Conservation (phyloP, 2,113 vertebrate genomes). For the Cranoglanis bouderius region DNA sequence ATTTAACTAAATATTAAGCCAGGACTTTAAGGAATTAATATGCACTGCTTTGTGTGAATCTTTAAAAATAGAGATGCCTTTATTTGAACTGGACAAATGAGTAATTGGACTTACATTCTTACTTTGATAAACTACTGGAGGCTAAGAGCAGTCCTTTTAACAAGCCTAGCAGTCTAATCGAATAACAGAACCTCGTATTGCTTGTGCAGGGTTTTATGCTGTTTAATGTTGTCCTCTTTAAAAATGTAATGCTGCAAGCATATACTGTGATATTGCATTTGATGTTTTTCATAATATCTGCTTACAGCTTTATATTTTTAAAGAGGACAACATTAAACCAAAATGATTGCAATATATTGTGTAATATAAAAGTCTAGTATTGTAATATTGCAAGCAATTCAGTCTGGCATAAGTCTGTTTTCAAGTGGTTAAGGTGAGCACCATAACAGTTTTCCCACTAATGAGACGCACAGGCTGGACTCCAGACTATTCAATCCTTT, state of each 20-base stretch:
- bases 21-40: neutral
- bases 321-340: neutral
- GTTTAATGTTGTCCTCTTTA: neutral
- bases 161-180: neutral
- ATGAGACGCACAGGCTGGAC: neutral
- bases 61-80: neutral
- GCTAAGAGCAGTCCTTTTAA: neutral
- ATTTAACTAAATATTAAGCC: neutral
- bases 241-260: neutral
- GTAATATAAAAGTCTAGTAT: neutral
- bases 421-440: constrained; percentile 3
- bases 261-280: neutral
- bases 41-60: neutral
- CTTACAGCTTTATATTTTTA: neutral
- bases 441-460: neutral
- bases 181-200: neutral
- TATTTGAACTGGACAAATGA: neutral
- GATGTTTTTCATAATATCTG: neutral
- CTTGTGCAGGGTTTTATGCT: neutral
- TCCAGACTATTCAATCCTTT: constrained; percentile 6
- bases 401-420: neutral
- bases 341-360: neutral
- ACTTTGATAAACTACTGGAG: neutral
- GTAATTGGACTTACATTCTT: neutral
- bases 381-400: constrained; percentile 1